Conservation (phyloP, 2,113 vertebrate genomes). For the Chamaetylas fuelleborni region DNA sequence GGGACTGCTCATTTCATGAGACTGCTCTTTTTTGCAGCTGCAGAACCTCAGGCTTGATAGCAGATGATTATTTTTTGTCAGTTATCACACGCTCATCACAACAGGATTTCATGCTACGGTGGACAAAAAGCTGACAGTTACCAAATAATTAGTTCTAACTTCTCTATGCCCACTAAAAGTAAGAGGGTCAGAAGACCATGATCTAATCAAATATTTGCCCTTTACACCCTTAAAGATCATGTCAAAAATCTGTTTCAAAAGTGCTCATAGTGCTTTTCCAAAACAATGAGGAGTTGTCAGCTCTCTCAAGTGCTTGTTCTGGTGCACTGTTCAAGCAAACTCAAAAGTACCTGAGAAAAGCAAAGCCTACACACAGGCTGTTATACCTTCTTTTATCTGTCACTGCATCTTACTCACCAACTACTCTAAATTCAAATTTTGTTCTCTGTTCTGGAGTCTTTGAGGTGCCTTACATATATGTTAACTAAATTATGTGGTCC, state of each 20-base stretch:
- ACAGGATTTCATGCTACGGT: not conserved
- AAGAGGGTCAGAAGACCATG: not conserved
- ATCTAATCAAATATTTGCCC: not conserved
- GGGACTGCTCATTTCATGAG: slow-evolving; percentile 26
- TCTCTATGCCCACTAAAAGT: not conserved
- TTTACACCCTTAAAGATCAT: not conserved
- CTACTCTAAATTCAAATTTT: not conserved
- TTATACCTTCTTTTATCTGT: not conserved
- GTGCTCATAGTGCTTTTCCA: not conserved
- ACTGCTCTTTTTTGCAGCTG: slow-evolving; percentile 23
- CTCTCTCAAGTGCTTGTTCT: not conserved
- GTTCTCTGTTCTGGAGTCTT: not conserved
- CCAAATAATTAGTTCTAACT: not conserved
- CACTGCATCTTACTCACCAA: not conserved
- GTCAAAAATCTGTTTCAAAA: not conserved
- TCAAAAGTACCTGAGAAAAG: not conserved
- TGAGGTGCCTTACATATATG: not conserved
- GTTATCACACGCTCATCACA: slow-evolving; percentile 20
- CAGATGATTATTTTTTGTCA: slow-evolving; percentile 29
- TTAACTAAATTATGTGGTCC: not conserved
- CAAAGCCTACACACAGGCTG: not conserved
- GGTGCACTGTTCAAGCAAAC: not conserved
- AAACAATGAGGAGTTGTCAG: not conserved
- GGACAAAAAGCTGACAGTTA: not conserved
- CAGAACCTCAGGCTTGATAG: slow-evolving; percentile 15